Conservation (phyloP, 1,140 invertebrate species). For the Orius insidiosus region DNA sequence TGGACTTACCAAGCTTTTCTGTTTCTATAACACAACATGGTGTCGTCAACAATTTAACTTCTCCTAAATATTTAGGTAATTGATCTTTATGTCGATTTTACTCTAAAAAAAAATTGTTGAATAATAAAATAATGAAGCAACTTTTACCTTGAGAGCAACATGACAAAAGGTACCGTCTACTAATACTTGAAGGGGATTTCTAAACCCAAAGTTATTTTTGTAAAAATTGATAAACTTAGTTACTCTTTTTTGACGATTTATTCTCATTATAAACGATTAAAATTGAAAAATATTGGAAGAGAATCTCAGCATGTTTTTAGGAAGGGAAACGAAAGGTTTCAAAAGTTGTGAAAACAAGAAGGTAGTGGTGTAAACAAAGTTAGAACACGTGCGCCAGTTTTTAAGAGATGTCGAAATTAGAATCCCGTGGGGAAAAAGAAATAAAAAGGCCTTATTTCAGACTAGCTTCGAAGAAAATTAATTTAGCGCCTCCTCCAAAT, state of each 20-base stretch:
- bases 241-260: conserved; percentile 21
- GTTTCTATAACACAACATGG: conserved; percentile 80
- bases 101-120: conserved; percentile 36
- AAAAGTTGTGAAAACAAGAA: too few species aligned
- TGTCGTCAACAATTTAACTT: conserved; percentile 78
- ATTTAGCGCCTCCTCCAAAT: background rate
- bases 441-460: background rate
- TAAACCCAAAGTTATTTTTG: conserved; percentile 66
- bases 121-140: background rate
- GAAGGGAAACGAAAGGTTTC: too few species aligned
- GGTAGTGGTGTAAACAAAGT: too few species aligned
- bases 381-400: background rate
- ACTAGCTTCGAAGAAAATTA: background rate
- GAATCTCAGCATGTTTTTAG: too few species aligned
- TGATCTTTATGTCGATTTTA: conserved; percentile 82
- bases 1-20: conserved; percentile 52
- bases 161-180: conserved; percentile 92
- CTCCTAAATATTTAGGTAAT: conserved; percentile 78
- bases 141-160: conserved; percentile 56
- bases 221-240: conserved; percentile 20
- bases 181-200: conserved; percentile 73
- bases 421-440: background rate
- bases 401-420: too few species aligned
- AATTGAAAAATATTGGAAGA: too few species aligned
- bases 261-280: conserved; percentile 17